Percentiles rank a stretch among this genome's conserved stretches.
Evolutionary conservation across 2,797 vertebrate species (phyloP).

Genomic region (Melanotaenia pygmaea): DNA sequence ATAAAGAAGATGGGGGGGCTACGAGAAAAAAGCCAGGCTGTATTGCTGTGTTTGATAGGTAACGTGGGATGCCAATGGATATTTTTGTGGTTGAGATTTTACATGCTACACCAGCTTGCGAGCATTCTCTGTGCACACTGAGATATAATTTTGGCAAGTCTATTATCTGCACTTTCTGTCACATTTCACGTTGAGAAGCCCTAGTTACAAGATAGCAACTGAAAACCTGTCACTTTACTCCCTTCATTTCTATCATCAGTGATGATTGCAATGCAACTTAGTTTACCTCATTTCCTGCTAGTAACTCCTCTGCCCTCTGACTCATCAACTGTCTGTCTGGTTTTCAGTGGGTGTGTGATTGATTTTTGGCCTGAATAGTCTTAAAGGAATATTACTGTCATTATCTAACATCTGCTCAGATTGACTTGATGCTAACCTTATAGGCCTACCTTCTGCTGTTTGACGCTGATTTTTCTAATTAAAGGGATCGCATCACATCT

Average conservation of each 20-base stretch:
- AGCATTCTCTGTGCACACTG: neutral
- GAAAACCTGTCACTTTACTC: constrained; percentile 41
- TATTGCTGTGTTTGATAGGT: constrained; percentile 10
- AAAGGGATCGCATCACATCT: neutral
- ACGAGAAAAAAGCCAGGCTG: constrained; percentile 29
- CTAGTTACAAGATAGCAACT: constrained; percentile 49
- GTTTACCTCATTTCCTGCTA: constrained; percentile 26
- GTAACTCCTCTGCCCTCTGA: constrained; percentile 49
- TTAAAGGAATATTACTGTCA: constrained; percentile 23
- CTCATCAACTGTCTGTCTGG: constrained; percentile 42
- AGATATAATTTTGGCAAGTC: constrained; percentile 9
- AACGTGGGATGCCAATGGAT: constrained; percentile 1
- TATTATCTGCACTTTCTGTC: constrained; percentile 5
- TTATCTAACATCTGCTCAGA: constrained; percentile 15
- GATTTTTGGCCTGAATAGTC: constrained; percentile 33
- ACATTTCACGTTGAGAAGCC: constrained; percentile 42
- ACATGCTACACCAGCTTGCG: neutral
- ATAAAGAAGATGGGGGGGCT: constrained; percentile 29
- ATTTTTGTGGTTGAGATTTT: neutral
- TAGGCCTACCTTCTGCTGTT: neutral
- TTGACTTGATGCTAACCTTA: neutral
- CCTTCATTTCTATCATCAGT: constrained; percentile 54
- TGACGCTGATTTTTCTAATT: neutral
- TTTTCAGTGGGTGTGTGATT: constrained; percentile 30
- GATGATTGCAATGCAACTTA: constrained; percentile 58